Evolutionary conservation across 2,888 invertebrate species (phyloP), one percentile per base, ranked within the genome.

Genomic region (Sisyra terminalis): DNA sequence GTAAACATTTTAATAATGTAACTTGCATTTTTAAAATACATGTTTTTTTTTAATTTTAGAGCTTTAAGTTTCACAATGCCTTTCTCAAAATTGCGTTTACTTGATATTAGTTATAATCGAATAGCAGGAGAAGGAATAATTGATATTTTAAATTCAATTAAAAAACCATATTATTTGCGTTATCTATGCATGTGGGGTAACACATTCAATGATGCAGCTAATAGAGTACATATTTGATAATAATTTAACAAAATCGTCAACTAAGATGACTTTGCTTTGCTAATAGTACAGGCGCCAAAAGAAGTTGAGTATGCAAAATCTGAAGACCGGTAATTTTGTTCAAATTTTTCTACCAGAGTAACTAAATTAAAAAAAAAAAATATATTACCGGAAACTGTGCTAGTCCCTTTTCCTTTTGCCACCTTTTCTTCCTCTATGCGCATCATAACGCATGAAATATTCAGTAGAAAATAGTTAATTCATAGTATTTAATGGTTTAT

Each of bases 21-120:
- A 34, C 3, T 36, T 44, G 2, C 3, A 42, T 3, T 32, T 32
- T 6, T 32, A 10, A n/a, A 10, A 10, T 29, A 29, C 29, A 29
- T 10, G 7, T 10, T 29, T 8, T 10, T 10, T 7, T 10, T 29
- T 29, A 29, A 10, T 29, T 29, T 8, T 47, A 68, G 70, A 52
- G 65, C 69, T 0, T 50, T 73, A 34, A 69, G 69, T 53, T 65
- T 64, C 35, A 65, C 65, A 1, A 48, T 77, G 52, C 73, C 75
- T 2, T 70, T 57, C 50, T 72, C 75, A 0, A 71, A 65, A 59
- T 53, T 78, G 7, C 56, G 69, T 35, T 64, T 69, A 1, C 54
- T 78, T 15, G 75, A 78, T 47, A 57, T 78, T 3, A 64, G 69
- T 0, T 51, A 67, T 35, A 78, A 78, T 49, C 63, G 62, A 51